A percentile compares a stretch with the other conserved stretches of the same genome.
phyloP scores from a whole-genome alignment of 2,797 vertebrate genomes.

The Thunnus albacares region DNA sequence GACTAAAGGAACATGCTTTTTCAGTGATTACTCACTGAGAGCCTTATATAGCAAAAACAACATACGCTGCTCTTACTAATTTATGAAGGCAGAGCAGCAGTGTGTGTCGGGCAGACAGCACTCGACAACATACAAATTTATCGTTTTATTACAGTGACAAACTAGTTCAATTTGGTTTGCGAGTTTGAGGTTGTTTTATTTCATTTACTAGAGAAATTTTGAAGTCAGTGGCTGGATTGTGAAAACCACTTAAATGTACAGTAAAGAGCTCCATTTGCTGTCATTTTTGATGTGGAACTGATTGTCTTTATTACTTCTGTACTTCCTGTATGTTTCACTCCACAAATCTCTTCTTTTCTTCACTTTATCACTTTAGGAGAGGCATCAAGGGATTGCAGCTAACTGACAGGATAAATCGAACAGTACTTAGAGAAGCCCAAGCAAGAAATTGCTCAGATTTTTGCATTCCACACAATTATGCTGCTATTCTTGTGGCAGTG shows the following conservation, averaged over 20 bases:
- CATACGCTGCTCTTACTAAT: constrained; percentile 23
- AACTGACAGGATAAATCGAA: constrained; percentile 69
- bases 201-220: constrained; percentile 17
- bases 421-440: constrained; percentile 60
- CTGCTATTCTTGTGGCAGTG: constrained; percentile 68
- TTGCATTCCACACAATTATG: constrained; percentile 76
- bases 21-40: constrained; percentile 41
- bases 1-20: constrained; percentile 63
- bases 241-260: constrained; percentile 41
- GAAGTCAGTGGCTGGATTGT: constrained; percentile 31
- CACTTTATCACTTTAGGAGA: constrained; percentile 42
- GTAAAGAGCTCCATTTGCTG: constrained; percentile 44
- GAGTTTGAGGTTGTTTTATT: constrained; percentile 14
- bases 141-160: not conserved
- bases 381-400: constrained; percentile 53
- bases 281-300: constrained; percentile 42
- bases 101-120: not conserved
- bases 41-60: constrained; percentile 70
- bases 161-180: constrained; percentile 17
- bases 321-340: constrained; percentile 46
- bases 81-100: constrained; percentile 10
- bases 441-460: constrained; percentile 62
- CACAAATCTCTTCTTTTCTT: constrained; percentile 42
- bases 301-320: constrained; percentile 39
- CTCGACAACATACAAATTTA: constrained; percentile 1